Evolutionary conservation across 2,888 invertebrate genomes (phyloP), one percentile per base, ranked within the genome.

Genomic region (Crossocerus cetratus): DNA sequence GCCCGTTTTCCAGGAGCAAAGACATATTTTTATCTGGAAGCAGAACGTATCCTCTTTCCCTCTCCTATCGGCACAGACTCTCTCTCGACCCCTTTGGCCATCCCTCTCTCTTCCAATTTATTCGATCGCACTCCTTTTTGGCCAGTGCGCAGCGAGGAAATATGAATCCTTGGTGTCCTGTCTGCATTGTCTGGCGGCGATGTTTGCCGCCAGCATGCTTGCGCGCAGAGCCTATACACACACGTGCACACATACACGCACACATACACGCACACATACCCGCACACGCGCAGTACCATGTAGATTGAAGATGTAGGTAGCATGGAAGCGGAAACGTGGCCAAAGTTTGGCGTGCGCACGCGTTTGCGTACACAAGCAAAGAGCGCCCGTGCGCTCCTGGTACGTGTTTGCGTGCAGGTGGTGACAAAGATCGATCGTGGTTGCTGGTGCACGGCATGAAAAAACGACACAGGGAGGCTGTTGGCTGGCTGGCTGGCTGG

Each of bases 361-460:
- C 55, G 63, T 56, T 65, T 63, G 54, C 54, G 69, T 43, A 59
- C 60, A 61, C 23, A 45, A 21, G 56, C 32, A 69, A 21, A 74
- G 23, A 64, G 53, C 5, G 16, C 49, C 14, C 49, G 49, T 16
- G 49, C 45, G 45, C 2, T 11, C 4, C 32, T 5, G 32, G 8
- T 32, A 11, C 32, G 45, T 76, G 63, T 76, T 69, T 77, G 72
- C 60, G 69, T 79, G 69, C 72, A 78, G 81, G 75, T 81, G 78
- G 81, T 79, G 78, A 82, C 81, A 76, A 76, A 79, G 81, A 82
- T 82, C 82, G 82, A 82, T 82, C 81, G 79, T 13, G 74, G 56
- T 66, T 56, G 74, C 54, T 69, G 60, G 57, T 74, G 75, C 65
- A 61, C 43, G 56, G 74, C 59, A 70, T 55, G 42, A 69, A 72